phyloP scores from a whole-genome alignment of 2,888 invertebrate species.

The Dasysyrphus albostriatus region DNA sequence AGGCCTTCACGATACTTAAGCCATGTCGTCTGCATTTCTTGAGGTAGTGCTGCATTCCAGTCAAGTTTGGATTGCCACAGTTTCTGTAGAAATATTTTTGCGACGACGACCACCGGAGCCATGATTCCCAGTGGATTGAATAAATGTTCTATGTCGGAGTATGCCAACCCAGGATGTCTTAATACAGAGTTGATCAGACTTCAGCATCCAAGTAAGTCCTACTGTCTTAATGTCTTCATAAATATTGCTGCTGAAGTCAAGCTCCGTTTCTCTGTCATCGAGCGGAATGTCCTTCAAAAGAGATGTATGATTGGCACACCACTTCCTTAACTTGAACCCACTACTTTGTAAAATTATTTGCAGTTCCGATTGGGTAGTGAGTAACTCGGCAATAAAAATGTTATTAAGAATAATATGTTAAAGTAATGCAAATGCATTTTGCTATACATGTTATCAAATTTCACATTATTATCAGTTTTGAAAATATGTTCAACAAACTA shows the following conservation, averaged over 20 bases:
- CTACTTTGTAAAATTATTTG: slow-evolving; percentile 1
- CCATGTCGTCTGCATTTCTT: slow-evolving; percentile 1
- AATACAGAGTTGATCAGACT: neutral
- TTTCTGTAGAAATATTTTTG: slow-evolving; percentile 20
- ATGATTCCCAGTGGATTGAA: neutral
- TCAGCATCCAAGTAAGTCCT: too few species aligned
- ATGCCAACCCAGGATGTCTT: too few species aligned
- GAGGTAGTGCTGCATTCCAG: neutral
- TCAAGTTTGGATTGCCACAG: neutral
- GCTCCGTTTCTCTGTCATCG: neutral
- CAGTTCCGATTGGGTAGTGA: neutral
- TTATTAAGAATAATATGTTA: too few species aligned
- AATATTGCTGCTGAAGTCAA: neutral
- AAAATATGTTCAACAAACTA: too few species aligned
- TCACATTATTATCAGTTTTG: too few species aligned
- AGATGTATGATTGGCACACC: slow-evolving; percentile 9
- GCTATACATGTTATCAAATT: too few species aligned
- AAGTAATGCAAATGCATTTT: too few species aligned
- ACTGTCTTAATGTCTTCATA: neutral
- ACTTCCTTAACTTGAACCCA: neutral
- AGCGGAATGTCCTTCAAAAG: neutral
- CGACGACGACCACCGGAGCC: slow-evolving; percentile 2
- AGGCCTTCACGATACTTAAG: slow-evolving; percentile 5
- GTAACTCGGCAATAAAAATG: neutral
- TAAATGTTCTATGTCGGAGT: too few species aligned